Evolutionary conservation across 1,140 invertebrate genomes (phyloP).

Genomic region (Latrodectus geometricus): DNA sequence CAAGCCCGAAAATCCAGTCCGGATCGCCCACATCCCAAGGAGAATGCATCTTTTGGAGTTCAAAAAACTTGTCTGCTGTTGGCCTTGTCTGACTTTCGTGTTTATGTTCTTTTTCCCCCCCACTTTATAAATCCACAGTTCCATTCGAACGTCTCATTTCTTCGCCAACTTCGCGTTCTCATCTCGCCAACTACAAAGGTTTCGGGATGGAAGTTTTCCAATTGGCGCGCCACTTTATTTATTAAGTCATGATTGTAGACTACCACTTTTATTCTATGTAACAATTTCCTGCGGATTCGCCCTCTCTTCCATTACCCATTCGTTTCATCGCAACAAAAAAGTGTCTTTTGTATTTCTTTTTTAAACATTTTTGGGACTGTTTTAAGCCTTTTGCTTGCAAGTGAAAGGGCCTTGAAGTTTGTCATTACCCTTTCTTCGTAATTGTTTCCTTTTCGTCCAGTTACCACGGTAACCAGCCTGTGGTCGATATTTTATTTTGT

Average conservation of each 20-base stretch:
- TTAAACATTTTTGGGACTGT: background rate
- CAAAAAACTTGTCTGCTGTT: background rate
- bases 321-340: background rate
- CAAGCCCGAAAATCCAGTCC: background rate
- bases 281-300: conserved; percentile 32
- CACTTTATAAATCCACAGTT: background rate
- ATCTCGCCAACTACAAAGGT: conserved; percentile 9
- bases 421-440: conserved; percentile 35
- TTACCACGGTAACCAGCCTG: conserved; percentile 30
- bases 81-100: background rate
- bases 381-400: background rate
- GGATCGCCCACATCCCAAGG: background rate
- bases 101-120: background rate
- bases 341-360: background rate
- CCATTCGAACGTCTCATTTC: background rate
- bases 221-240: conserved; percentile 25
- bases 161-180: conserved; percentile 31
- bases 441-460: conserved; percentile 44
- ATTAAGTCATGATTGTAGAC: conserved; percentile 40
- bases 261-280: conserved; percentile 23
- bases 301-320: background rate
- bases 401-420: conserved; percentile 35
- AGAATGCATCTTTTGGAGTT: background rate
- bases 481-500: conserved; percentile 2
- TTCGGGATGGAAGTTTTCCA: conserved; percentile 4